These are phyloP conservation scores for Orius insidiosus DNA, from an alignment of 1,140 invertebrate species.

Conservation along the genomic window DNA sequence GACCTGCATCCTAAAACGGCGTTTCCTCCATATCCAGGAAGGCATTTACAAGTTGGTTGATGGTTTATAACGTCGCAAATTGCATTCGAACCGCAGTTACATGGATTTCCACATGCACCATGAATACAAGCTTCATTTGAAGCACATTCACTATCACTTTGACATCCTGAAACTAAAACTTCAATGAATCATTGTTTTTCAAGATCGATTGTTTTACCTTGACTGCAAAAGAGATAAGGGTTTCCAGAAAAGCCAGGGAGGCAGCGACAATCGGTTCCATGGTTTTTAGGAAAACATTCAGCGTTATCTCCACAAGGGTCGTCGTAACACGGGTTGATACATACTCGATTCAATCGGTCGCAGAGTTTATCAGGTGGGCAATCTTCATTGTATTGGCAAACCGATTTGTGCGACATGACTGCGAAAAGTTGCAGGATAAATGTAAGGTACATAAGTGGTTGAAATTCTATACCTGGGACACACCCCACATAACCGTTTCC, in stretches of 20 bases:
- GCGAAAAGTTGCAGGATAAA: constrained; percentile 7
- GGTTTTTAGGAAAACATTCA: constrained; percentile 56
- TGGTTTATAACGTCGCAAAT: constrained; percentile 59
- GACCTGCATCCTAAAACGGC: constrained; percentile 35
- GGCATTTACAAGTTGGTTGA: constrained; percentile 54
- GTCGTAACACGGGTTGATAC: constrained; percentile 65
- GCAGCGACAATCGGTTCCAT: constrained; percentile 62
- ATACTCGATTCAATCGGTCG: constrained; percentile 61
- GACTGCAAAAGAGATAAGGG: constrained; percentile 51
- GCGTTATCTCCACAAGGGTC: constrained; percentile 72
- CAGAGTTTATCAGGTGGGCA: constrained; percentile 65
- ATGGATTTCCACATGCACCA: constrained; percentile 52
- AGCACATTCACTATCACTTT: constrained; percentile 45
- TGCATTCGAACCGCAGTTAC: constrained; percentile 55
- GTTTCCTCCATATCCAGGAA: constrained; percentile 54
- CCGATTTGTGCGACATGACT: constrained; percentile 31
- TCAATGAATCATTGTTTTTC: too few species aligned
- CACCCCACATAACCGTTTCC: constrained; percentile 71
- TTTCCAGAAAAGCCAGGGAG: constrained; percentile 57
- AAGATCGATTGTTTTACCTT: constrained; percentile 27
- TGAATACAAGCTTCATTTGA: constrained; percentile 54
- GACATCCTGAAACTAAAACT: constrained; percentile 41
- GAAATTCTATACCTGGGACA: constrained; percentile 41
- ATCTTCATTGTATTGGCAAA: constrained; percentile 80
- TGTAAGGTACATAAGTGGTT: not conserved